These are phyloP conservation scores for Trachelus troglodyta DNA, from an alignment of 2,888 invertebrate genomes.

Conservation along the genomic window DNA sequence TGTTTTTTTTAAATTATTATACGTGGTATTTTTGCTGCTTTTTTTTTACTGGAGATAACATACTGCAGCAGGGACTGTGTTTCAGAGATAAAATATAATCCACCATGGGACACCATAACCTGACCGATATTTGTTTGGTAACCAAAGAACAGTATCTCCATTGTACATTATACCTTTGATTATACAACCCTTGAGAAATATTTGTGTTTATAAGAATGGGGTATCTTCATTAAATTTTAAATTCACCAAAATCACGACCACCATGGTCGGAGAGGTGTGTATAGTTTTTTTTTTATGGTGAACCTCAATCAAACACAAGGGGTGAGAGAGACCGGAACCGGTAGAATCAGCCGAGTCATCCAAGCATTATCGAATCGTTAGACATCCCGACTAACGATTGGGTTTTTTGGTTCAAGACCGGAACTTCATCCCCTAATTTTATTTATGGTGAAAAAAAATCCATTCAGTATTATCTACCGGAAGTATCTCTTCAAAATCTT, in stretches of 20 bases:
- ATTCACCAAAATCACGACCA: background rate
- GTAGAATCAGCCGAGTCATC: background rate
- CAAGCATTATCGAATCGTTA: background rate
- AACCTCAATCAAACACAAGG: background rate
- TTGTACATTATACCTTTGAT: background rate
- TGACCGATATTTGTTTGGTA: background rate
- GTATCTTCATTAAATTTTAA: background rate
- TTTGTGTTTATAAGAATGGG: background rate
- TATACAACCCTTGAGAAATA: background rate
- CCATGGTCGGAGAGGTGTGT: background rate
- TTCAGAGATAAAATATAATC: conserved; percentile 6
- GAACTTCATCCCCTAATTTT: conserved; percentile 2
- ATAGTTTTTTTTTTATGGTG: background rate
- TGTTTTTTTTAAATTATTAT: background rate
- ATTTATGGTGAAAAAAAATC: background rate
- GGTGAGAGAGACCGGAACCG: background rate
- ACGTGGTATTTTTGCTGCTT: background rate
- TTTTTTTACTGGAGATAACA: background rate
- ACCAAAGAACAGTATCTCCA: background rate
- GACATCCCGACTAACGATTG: background rate
- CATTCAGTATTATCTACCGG: background rate
- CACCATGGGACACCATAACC: background rate
- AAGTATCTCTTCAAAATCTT: background rate
- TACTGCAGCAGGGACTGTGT: background rate
- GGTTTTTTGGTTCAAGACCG: background rate